Percentiles rank a stretch among this genome's conserved stretches.
Conservation (phyloP, 2,113 vertebrate species). For the Sebastes fasciatus region DNA sequence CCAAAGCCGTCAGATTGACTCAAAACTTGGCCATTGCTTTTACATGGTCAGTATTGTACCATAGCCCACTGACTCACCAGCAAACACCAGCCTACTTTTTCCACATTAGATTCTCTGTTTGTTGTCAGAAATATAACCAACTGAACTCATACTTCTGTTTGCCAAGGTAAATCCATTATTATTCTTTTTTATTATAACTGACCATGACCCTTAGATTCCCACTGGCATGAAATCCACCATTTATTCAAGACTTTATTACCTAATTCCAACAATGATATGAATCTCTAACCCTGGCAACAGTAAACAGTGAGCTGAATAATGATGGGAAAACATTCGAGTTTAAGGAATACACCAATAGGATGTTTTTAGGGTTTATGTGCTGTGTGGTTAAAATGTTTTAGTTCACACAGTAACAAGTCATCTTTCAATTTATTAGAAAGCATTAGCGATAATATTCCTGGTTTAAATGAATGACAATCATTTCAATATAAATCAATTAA, state of each 20-base stretch:
- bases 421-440: neutral
- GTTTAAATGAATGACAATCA: neutral
- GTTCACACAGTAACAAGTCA: neutral
- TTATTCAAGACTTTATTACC: slow-evolving; percentile 26
- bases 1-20: slow-evolving; percentile 8
- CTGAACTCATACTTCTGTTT: slow-evolving; percentile 17
- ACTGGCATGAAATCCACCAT: slow-evolving; percentile 8
- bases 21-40: slow-evolving; percentile 2
- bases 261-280: slow-evolving; percentile 28
- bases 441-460: neutral
- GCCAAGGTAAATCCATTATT: slow-evolving; percentile 56
- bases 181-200: slow-evolving; percentile 6
- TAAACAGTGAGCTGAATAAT: slow-evolving; percentile 23
- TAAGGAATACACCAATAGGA: neutral
- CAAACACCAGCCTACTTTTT: slow-evolving; percentile 40
- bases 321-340: slow-evolving; percentile 12
- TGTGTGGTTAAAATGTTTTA: neutral
- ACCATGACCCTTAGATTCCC: slow-evolving; percentile 38
- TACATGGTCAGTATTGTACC: slow-evolving; percentile 11
- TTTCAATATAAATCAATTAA: slow-evolving; percentile 31
- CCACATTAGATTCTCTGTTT: slow-evolving; percentile 61
- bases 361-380: neutral
- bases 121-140: slow-evolving; percentile 39
- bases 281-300: slow-evolving; percentile 36
- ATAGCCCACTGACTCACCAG: slow-evolving; percentile 58